These are phyloP conservation scores for Mareca strepera DNA, from an alignment of 2,797 vertebrate species.

Conservation along the genomic window DNA sequence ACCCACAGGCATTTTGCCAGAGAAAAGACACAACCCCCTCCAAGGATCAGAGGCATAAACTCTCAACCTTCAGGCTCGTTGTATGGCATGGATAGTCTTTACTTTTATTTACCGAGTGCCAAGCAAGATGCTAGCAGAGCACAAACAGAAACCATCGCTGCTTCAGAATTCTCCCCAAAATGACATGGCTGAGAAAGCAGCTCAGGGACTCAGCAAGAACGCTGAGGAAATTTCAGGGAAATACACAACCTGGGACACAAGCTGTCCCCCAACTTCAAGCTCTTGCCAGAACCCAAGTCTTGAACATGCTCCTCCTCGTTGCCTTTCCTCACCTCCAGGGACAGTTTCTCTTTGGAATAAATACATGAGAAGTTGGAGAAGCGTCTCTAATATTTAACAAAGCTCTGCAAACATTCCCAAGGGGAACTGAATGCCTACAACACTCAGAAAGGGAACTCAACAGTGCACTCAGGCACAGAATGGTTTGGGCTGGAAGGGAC, in stretches of 20 bases:
- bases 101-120: not conserved
- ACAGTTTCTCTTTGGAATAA: constrained; percentile 17
- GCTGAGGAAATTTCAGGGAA: not conserved
- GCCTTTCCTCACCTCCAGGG: not conserved
- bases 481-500: not conserved
- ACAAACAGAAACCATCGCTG: not conserved
- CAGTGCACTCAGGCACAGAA: not conserved
- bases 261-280: not conserved
- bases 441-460: not conserved
- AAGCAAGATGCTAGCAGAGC: not conserved
- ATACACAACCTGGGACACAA: not conserved
- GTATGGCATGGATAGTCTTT: not conserved
- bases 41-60: not conserved
- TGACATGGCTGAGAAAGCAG: not conserved
- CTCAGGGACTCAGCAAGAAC: rapidly evolving
- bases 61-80: not conserved
- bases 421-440: not conserved
- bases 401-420: constrained; percentile 7
- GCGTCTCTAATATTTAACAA: constrained; percentile 5
- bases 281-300: not conserved
- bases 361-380: not conserved
- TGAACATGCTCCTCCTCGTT: not conserved
- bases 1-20: not conserved
- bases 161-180: not conserved
- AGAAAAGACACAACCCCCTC: not conserved